A percentile compares a stretch with the other conserved stretches of the same genome.
These are phyloP conservation scores for Meta bourneti DNA, from an alignment of 2,888 invertebrate species.

Conservation along the genomic window DNA sequence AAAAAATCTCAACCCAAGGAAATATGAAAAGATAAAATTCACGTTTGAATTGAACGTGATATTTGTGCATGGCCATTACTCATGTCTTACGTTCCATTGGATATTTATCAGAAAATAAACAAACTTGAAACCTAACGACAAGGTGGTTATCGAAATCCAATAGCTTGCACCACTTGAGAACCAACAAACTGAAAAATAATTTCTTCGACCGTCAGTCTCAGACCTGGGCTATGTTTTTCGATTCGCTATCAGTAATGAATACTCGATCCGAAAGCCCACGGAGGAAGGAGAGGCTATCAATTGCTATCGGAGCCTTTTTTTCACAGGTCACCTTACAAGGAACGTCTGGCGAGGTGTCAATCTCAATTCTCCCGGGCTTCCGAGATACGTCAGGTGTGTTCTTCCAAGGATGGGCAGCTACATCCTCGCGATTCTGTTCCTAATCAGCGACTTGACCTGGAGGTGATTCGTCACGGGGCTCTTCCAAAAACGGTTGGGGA, in stretches of 20 bases:
- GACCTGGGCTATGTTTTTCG: slow-evolving; percentile 36
- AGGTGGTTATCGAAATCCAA: slow-evolving; percentile 67
- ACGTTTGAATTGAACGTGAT: slow-evolving; percentile 56
- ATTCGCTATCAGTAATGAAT: slow-evolving; percentile 40
- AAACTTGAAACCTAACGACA: slow-evolving; percentile 27
- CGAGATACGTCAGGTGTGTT: neutral
- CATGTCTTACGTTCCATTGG: slow-evolving; percentile 52
- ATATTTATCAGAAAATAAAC: slow-evolving; percentile 65
- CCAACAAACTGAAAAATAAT: slow-evolving; percentile 40
- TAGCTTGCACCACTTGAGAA: slow-evolving; percentile 44
- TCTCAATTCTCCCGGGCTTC: neutral
- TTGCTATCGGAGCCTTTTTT: slow-evolving; percentile 29
- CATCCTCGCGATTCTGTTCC: neutral
- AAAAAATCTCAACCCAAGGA: neutral
- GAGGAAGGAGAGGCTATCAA: slow-evolving; percentile 5
- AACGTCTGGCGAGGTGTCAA: slow-evolving; percentile 8
- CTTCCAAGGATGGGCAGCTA: neutral
- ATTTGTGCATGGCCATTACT: slow-evolving; percentile 34
- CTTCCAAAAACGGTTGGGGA: neutral
- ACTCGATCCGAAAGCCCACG: slow-evolving; percentile 23
- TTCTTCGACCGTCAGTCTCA: slow-evolving; percentile 17
- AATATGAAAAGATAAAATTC: slow-evolving; percentile 58
- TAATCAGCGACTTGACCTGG: neutral
- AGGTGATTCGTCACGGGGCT: neutral
- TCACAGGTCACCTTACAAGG: slow-evolving; percentile 16